Conservation (phyloP, 2,888 invertebrate species). For the Meiosimyza decipiens region DNA sequence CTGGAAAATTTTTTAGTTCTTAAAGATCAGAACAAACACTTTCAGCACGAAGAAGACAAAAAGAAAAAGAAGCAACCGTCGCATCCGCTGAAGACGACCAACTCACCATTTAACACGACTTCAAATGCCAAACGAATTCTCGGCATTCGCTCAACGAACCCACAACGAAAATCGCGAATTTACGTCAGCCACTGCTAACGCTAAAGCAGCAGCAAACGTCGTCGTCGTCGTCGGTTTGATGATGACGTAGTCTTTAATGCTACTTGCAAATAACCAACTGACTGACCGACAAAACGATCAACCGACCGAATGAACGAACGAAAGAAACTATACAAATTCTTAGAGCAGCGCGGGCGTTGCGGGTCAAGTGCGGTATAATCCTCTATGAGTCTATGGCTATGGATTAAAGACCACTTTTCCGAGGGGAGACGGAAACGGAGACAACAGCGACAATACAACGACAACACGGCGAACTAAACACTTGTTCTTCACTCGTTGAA, state of each 20-base stretch:
- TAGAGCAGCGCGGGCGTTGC: constrained; percentile 6
- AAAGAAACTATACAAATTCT: constrained; percentile 2
- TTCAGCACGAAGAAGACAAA: constrained; percentile 8
- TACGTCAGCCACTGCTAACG: constrained; percentile 5
- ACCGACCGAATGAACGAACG: constrained; percentile 37
- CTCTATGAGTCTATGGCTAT: not conserved
- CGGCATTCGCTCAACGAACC: constrained; percentile 53
- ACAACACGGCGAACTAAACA: constrained; percentile 41
- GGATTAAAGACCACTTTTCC: constrained; percentile 16
- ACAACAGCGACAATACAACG: constrained; percentile 28
- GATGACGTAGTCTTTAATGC: constrained; percentile 46
- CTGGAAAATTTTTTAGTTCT: not conserved
- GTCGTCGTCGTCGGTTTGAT: constrained; percentile 34
- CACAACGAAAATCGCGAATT: constrained; percentile 41
- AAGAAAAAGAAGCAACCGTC: constrained; percentile 2
- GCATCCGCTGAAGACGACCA: constrained; percentile 53
- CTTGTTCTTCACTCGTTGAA: constrained; percentile 60
- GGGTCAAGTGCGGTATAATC: not conserved
- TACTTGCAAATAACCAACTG: not conserved
- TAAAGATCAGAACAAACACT: constrained; percentile 14
- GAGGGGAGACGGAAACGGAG: not conserved
- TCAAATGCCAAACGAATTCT: constrained; percentile 62
- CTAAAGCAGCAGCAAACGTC: constrained; percentile 21
- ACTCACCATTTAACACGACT: constrained; percentile 66
- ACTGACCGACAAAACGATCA: constrained; percentile 32